Evolutionary conservation across 2,888 invertebrate genomes (phyloP).

Genomic region (Drosophila fungiperda): DNA sequence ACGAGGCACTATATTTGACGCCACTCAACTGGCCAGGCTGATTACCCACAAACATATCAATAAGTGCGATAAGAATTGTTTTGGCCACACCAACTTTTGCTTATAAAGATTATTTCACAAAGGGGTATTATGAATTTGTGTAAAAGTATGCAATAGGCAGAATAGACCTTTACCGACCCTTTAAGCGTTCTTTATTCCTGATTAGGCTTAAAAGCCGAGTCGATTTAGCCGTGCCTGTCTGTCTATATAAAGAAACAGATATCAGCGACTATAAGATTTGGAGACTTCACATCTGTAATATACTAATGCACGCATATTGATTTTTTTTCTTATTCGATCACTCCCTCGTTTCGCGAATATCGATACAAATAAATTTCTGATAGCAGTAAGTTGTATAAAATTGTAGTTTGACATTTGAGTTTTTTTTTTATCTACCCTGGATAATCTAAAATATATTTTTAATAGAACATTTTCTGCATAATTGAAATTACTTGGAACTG

Average conservation of each 20-base stretch:
- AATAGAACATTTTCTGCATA: background rate
- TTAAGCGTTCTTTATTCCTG: background rate
- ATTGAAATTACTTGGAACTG: background rate
- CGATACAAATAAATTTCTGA: background rate
- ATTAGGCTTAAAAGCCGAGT: background rate
- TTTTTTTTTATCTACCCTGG: background rate
- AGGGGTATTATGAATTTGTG: background rate
- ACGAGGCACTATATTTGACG: slow-evolving; percentile 40
- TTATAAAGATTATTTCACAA: background rate
- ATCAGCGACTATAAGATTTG: background rate
- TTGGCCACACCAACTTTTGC: slow-evolving; percentile 4
- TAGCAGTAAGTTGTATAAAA: background rate
- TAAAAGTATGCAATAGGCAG: background rate
- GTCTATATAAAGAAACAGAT: background rate
- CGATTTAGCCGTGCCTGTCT: background rate
- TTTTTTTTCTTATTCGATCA: background rate
- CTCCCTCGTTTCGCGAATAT: background rate
- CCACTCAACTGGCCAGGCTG: slow-evolving; percentile 14
- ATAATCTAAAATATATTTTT: background rate
- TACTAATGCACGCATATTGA: too few relatives aligned
- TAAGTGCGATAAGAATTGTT: slow-evolving; percentile 42
- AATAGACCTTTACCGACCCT: background rate
- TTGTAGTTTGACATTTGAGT: background rate
- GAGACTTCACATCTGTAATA: background rate
- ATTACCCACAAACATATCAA: slow-evolving; percentile 44